Evolutionary conservation across 2,113 vertebrate genomes (phyloP).

Genomic region (Ictidomys tridecemlineatus): DNA sequence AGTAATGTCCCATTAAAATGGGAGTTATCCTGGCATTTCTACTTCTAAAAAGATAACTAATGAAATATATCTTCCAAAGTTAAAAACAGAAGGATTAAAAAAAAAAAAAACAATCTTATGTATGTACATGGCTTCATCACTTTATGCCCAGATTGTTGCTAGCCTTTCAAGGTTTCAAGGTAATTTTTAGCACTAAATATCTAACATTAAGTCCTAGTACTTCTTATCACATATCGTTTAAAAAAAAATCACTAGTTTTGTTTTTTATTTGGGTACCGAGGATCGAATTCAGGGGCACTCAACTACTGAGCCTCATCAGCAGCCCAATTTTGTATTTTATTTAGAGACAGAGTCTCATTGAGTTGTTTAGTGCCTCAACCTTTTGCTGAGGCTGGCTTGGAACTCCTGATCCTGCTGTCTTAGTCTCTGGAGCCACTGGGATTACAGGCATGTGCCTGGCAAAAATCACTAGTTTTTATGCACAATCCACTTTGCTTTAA

Average conservation of each 20-base stretch:
- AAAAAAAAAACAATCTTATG: not conserved
- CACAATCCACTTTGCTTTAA: not conserved
- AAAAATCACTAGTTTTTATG: not conserved
- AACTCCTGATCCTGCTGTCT: too few species aligned
- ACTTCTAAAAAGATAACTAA: constrained; percentile 19
- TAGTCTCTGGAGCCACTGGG: too few species aligned
- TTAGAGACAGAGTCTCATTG: too few species aligned
- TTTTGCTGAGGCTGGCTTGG: too few species aligned
- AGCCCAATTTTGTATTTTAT: too few species aligned
- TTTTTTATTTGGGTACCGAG: too few species aligned
- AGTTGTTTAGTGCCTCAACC: too few species aligned
- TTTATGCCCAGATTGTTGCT: not conserved
- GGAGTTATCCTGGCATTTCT: not conserved
- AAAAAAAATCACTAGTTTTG: not conserved
- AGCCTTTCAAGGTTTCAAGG: constrained; percentile 31
- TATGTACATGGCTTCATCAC: not conserved
- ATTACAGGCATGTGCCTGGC: too few species aligned
- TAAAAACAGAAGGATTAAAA: not conserved
- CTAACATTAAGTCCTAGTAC: not conserved
- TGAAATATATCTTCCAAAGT: not conserved
- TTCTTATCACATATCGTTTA: not conserved
- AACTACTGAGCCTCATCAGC: too few species aligned
- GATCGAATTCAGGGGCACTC: too few species aligned
- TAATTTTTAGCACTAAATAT: constrained; percentile 32
- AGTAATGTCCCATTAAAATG: not conserved